Evolutionary conservation across 1,140 invertebrate genomes (phyloP).

Genomic region (Trissolcus basalis): DNA sequence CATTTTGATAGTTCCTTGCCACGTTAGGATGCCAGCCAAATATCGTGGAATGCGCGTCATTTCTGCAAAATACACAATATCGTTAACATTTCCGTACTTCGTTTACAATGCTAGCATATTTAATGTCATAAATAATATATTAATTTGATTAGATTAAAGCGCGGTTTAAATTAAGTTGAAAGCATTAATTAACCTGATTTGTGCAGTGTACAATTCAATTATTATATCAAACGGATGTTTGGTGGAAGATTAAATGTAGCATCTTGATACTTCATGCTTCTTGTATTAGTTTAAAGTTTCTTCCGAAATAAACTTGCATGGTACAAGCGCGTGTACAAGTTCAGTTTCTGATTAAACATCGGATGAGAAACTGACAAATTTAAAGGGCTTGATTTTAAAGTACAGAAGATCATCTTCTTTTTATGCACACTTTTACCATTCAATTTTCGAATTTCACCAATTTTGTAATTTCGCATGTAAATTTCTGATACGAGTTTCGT

Average conservation of each 20-base stretch:
- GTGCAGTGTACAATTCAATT: neutral
- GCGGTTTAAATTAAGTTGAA: slow-evolving; percentile 1
- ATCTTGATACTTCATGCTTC: neutral
- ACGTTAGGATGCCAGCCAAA: slow-evolving; percentile 48
- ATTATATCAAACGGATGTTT: neutral
- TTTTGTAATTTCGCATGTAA: no score
- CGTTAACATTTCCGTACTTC: slow-evolving; percentile 32
- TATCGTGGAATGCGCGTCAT: slow-evolving; percentile 58
- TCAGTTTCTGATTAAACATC: no score
- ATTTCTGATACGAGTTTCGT: no score
- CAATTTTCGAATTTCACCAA: no score
- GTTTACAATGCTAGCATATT: slow-evolving; percentile 4
- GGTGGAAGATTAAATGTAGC: neutral
- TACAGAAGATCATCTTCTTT: no score
- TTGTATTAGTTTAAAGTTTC: neutral
- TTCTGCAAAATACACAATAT: slow-evolving; percentile 59
- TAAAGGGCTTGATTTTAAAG: no score
- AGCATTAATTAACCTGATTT: slow-evolving; percentile 14
- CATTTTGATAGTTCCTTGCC: slow-evolving; percentile 58
- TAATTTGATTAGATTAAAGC: slow-evolving; percentile 4
- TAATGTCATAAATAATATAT: slow-evolving; percentile 28
- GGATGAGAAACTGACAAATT: no score
- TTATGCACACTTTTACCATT: no score
- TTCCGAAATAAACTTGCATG: neutral
- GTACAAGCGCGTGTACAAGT: no score